Base-by-base conservation (phyloP, 2,888 invertebrate genomes). In the Drosophila cracens region DNA sequence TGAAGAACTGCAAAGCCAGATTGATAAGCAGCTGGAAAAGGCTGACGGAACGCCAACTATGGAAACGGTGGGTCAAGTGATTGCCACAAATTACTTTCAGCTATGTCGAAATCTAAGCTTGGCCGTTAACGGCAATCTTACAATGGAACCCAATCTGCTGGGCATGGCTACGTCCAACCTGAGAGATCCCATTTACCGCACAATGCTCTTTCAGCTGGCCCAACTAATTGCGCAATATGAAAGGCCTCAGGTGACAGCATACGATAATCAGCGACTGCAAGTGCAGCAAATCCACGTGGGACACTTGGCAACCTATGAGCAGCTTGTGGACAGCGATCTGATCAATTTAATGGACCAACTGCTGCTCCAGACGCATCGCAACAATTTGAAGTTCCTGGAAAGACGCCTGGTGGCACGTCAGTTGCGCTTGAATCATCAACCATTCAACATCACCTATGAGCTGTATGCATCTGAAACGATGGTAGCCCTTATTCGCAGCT, bases 101-200 rank as follows among this genome's bases (percentile, higher is more conserved):
- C 56, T 79, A 16, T 83, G 74, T 31, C 60, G 63, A 7, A 57
- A 67, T 7, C 48, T 84, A 0, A 79, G 72, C 18, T 56, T 60
- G 38, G 72, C 68, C n/a, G 52, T 84, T 8, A 89, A 84, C 82
- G 94, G 95, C 82, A 94, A 95, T 84, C 95, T 95, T 0, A 93
- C 7, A 56, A 56, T 95, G n/a, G 58, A 72, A 27, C 73, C 83
- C 3, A 82, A 63, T 48, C 53, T 83, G 13, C 38, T 90, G 25
- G 75, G 79, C 25, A 57, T 79, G 57, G 61, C 83, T 21, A 79
- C 75, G 0, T 71, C 74, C 18, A 83, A 81, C 68, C 93, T 96
- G 40, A 95, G 96, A 73, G 96, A 96, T 89, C 96, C 96, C 21
- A 94, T 95, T 21, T 96, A 96, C 94, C 96, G 95, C 6, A 25